Conservation (phyloP, 2,113 vertebrate genomes). For the Seriola aureovittata region DNA sequence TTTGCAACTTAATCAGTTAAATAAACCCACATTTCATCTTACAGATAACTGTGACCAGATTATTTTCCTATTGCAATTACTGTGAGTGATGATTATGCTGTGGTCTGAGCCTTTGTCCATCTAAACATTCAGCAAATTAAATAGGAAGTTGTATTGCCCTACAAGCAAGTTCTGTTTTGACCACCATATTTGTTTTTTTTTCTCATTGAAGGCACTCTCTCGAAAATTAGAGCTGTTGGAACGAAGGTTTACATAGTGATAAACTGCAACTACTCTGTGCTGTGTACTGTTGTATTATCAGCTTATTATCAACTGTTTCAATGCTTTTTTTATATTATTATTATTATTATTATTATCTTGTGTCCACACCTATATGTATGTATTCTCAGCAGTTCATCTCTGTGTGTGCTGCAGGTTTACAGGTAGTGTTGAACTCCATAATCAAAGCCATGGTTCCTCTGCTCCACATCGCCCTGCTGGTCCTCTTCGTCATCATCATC, state of each 20-base stretch:
- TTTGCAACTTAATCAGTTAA: neutral
- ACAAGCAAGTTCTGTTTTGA: neutral
- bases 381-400: neutral
- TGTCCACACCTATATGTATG: neutral
- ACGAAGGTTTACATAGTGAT: neutral
- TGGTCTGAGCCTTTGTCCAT: slow-evolving; percentile 1
- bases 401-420: slow-evolving; percentile 89
- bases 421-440: slow-evolving; percentile 99
- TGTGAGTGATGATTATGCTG: slow-evolving; percentile 3
- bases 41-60: neutral
- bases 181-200: too few species aligned
- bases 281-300: neutral
- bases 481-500: slow-evolving; percentile 99
- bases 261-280: neutral
- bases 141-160: neutral
- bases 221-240: neutral
- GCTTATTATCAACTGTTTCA: neutral
- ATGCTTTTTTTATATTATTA: too few species aligned
- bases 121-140: slow-evolving; percentile 10
- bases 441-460: slow-evolving; percentile 99
- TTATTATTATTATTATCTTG: too few species aligned
- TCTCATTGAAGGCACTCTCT: neutral
- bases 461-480: slow-evolving; percentile 97
- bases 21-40: neutral
- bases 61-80: neutral